Conservation (phyloP, 2,797 vertebrate species). For the Varecia variegata region DNA sequence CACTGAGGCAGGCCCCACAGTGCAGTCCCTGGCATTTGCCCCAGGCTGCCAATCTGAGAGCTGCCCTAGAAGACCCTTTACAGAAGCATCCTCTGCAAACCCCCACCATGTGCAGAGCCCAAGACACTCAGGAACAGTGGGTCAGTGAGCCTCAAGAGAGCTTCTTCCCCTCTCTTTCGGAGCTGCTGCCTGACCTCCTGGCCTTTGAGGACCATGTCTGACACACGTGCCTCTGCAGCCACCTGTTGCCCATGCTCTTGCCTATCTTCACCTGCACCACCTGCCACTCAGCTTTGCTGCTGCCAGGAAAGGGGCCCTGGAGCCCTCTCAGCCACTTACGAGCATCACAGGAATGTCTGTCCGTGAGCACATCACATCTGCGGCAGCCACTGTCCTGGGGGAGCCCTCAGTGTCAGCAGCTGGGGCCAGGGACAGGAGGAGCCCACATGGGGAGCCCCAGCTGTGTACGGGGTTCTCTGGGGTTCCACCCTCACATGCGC, state of each 20-base stretch:
- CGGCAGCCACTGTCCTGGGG: too few relatives aligned
- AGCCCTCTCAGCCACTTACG: not conserved
- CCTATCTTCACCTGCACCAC: not conserved
- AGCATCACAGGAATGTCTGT: fast-evolving
- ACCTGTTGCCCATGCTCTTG: not conserved
- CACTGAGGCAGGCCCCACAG: not conserved
- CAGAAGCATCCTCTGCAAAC: not conserved
- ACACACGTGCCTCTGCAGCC: not conserved
- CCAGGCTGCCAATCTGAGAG: not conserved
- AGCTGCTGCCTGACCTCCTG: not conserved
- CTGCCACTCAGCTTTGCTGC: not conserved
- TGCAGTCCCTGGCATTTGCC: not conserved
- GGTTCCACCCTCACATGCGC: not conserved
- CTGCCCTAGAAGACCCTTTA: not conserved
- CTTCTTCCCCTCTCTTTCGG: not conserved
- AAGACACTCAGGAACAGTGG: not conserved
- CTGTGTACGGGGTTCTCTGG: not conserved
- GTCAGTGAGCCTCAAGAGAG: not conserved
- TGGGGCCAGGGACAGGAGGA: not conserved
- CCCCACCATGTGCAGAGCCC: not conserved
- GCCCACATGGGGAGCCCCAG: not conserved
- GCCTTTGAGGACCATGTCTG: fast-evolving
- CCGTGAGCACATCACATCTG: not conserved
- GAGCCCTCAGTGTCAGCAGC: not conserved
- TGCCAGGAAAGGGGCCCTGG: too few relatives aligned